Base-by-base conservation (phyloP, 2,113 vertebrate genomes). In the Sceloporus undulatus region DNA sequence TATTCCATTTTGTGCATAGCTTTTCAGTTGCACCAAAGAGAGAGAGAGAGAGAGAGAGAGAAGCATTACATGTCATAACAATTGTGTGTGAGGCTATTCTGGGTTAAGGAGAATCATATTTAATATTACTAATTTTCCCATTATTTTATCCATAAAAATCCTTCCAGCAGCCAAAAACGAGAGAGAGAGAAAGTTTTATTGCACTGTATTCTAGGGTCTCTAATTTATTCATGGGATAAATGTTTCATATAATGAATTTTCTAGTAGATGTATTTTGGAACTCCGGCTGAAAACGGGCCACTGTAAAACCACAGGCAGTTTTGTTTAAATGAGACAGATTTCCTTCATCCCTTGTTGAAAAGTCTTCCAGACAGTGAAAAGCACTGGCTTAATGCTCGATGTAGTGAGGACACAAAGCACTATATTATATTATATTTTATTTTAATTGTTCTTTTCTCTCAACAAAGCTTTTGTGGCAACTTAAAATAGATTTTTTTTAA, bases 231-330 rank as follows among this genome's bases (percentile, higher is more conserved):
- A 96, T 96, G 96, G 93, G 94, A 96, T 97, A 97, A 97, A 97
- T 97, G 96, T 97, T 97, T 97, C 96, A 97, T 96, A 95, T 97
- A 97, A 97, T 97, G 96, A 96, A 96, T 97, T 97, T 97, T 95
- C 91, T 93, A 95, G 94, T 94, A 96, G 96, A 97, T 97, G 94
- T 95, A 96, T 97, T 96, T 94, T 96, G 94, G 97, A 95, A 94
- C 95, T 94, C 94, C 91, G 94, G 93, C 90, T 95, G 92, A 90
- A 93, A 93, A 89, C 92, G 38, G 85, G 87, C 90, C 90, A 91
- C 91, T 96, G 88, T 95, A 94, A 96, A 96, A 91, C 91, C 90
- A 94, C 91, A 93, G 92, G 94, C 16, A 93, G 38, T 92, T 95
- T 93, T 91, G 93, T 93, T 91, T 93, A 95, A 94, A 90, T 78